These are phyloP conservation scores for Apomyelois bistriatella DNA, from an alignment of 2,888 invertebrate genomes.

Conservation along the genomic window DNA sequence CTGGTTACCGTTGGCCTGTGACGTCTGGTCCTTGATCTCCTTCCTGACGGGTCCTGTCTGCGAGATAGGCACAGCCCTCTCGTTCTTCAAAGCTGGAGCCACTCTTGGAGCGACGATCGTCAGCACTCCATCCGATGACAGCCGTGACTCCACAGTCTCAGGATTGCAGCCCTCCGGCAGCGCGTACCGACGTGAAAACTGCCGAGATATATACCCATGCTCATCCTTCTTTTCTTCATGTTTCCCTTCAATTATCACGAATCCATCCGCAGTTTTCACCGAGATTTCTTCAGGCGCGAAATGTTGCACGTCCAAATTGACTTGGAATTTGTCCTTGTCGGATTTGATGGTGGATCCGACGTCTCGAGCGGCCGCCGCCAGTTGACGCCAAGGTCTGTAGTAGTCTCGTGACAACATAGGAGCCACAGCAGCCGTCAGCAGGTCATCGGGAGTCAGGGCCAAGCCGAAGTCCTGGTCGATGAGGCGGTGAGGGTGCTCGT, in stretches of 20 bases:
- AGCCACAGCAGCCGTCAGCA: constrained; percentile 43
- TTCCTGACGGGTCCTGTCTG: constrained; percentile 78
- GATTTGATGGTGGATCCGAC: constrained; percentile 69
- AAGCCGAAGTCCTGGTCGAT: constrained; percentile 68
- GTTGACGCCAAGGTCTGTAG: constrained; percentile 54
- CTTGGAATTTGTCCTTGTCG: constrained; percentile 79
- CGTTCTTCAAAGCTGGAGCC: constrained; percentile 43
- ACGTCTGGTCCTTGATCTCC: constrained; percentile 60
- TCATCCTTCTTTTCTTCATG: constrained; percentile 88
- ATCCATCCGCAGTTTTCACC: constrained; percentile 85
- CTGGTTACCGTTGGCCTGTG: constrained; percentile 31
- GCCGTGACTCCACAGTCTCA: constrained; percentile 82
- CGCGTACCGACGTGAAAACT: constrained; percentile 85
- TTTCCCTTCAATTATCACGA: constrained; percentile 85
- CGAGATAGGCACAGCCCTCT: constrained; percentile 77
- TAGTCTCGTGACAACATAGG: constrained; percentile 49
- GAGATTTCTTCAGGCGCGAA: constrained; percentile 86
- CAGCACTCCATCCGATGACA: constrained; percentile 88
- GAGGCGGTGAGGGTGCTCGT: constrained; percentile 47
- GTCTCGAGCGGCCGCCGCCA: constrained; percentile 56
- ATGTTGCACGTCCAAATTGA: constrained; percentile 86
- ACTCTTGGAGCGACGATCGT: constrained; percentile 81
- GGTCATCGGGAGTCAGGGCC: constrained; percentile 57
- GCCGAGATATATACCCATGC: constrained; percentile 85
- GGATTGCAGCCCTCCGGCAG: constrained; percentile 86